Percentiles rank a stretch among this genome's conserved stretches.
phyloP scores from a whole-genome alignment of 2,797 vertebrate genomes.

The Lagodon rhomboides region DNA sequence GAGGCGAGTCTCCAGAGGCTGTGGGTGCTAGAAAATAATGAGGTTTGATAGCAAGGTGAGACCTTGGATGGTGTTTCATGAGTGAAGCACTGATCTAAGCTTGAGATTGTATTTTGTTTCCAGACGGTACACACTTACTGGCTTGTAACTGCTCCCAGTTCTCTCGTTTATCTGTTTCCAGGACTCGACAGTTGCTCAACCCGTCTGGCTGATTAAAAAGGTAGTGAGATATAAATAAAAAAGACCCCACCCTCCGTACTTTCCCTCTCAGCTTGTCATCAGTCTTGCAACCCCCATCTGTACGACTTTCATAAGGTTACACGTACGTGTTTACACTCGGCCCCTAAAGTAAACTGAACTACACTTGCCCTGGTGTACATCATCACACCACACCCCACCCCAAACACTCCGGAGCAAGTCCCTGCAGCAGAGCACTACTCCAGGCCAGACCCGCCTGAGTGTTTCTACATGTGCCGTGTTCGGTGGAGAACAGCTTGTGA shows the following conservation, averaged over 20 bases:
- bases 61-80: slow-evolving; percentile 30
- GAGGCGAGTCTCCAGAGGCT: slow-evolving; percentile 21
- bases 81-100: slow-evolving; percentile 21
- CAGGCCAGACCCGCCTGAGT: slow-evolving; percentile 29
- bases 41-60: slow-evolving; percentile 43
- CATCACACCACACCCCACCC: slow-evolving; percentile 53
- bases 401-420: slow-evolving; percentile 8
- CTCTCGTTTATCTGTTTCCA: not conserved
- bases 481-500: slow-evolving; percentile 16
- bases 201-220: slow-evolving; percentile 16
- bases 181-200: not conserved
- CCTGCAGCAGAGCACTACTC: slow-evolving; percentile 8
- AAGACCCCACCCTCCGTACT: not conserved
- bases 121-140: slow-evolving; percentile 1
- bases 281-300: slow-evolving; percentile 31
- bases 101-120: slow-evolving; percentile 19
- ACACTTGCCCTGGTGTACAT: slow-evolving; percentile 57
- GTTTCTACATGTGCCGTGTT: slow-evolving; percentile 58
- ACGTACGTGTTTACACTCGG: slow-evolving; percentile 53
- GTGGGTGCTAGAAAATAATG: slow-evolving; percentile 48
- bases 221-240: slow-evolving; percentile 5
- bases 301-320: slow-evolving; percentile 33
- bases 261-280: slow-evolving; percentile 42
- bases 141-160: not conserved
- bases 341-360: slow-evolving; percentile 61